Conservation (phyloP, 2,797 vertebrate genomes). For the Chiloscyllium punctatum region DNA sequence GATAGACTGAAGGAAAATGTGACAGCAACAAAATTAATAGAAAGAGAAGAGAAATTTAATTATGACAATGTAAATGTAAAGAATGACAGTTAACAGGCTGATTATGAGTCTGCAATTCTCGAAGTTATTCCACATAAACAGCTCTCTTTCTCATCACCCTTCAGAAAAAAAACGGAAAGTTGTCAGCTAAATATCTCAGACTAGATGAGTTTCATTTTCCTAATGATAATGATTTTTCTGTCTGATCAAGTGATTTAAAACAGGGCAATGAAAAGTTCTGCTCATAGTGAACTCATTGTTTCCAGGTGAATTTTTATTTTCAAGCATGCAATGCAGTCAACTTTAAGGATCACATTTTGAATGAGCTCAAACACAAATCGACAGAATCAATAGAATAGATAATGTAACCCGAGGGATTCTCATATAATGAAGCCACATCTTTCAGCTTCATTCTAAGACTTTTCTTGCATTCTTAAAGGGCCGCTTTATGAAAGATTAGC, state of each 20-base stretch:
- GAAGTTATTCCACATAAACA: background rate
- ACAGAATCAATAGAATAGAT: background rate
- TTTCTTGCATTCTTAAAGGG: background rate
- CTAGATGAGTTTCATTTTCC: background rate
- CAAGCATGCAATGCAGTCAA: background rate
- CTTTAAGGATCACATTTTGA: background rate
- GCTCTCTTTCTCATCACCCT: background rate
- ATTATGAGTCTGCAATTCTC: background rate
- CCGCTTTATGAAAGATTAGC: too few species aligned
- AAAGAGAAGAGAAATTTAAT: background rate
- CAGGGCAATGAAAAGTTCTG: background rate
- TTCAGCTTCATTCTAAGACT: background rate
- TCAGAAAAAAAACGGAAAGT: background rate
- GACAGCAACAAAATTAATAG: background rate
- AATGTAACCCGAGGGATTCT: background rate
- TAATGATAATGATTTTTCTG: background rate
- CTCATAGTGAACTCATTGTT: background rate
- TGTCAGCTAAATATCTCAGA: background rate
- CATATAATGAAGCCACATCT: background rate
- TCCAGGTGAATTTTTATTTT: background rate
- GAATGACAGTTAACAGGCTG: too few species aligned
- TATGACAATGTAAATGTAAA: background rate
- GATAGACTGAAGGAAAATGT: background rate
- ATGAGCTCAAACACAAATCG: background rate
- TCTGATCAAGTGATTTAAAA: background rate